Evolutionary conservation across 1,140 invertebrate species (phyloP).

Genomic region (Ooceraea biroi): DNA sequence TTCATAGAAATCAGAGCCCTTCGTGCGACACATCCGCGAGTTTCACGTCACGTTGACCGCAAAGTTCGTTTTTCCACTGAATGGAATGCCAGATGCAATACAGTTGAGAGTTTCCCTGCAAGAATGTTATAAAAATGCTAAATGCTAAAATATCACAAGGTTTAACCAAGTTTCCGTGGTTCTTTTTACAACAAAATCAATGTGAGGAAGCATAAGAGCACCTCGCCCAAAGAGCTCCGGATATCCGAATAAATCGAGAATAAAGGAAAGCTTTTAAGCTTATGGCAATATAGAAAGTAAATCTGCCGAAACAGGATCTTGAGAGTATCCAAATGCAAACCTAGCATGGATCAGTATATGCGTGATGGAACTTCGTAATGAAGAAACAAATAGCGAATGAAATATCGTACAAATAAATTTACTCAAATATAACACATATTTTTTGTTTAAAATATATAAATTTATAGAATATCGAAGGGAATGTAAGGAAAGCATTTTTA

Average conservation of each 20-base stretch:
- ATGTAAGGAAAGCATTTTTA: too few relatives aligned
- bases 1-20: background rate
- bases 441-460: too few relatives aligned
- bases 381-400: background rate
- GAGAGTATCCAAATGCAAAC: background rate
- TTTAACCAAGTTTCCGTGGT: background rate
- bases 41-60: too few relatives aligned
- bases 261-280: conserved; percentile 27
- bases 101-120: too few relatives aligned
- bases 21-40: too few relatives aligned
- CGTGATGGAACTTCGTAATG: background rate
- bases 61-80: background rate
- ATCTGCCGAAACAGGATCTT: background rate
- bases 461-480: too few relatives aligned
- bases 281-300: background rate
- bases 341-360: too few relatives aligned
- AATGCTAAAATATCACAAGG: background rate
- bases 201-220: background rate
- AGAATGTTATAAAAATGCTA: background rate
- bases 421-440: too few relatives aligned
- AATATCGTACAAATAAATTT: background rate
- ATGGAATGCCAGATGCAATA: too few relatives aligned
- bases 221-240: background rate
- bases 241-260: too few relatives aligned
- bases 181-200: background rate